These are phyloP conservation scores for Drosophila oshimai DNA, from an alignment of 1,140 invertebrate species.

Conservation along the genomic window DNA sequence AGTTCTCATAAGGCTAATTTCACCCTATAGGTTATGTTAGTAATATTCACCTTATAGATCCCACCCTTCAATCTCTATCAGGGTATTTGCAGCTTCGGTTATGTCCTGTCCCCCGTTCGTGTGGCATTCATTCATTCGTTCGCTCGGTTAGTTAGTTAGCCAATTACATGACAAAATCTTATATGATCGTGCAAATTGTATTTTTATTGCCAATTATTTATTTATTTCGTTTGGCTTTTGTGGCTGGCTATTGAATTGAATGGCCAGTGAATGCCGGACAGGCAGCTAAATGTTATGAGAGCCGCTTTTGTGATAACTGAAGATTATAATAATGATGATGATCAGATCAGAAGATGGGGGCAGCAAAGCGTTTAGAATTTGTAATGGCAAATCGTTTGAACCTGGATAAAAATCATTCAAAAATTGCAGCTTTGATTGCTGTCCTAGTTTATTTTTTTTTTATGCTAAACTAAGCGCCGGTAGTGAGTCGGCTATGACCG, in stretches of 20 bases:
- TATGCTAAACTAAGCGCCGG: background rate
- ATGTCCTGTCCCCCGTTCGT: background rate
- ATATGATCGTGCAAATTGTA: constrained; percentile 80
- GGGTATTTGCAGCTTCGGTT: background rate
- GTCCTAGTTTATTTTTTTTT: background rate
- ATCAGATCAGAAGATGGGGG: background rate
- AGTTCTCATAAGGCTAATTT: too few relatives aligned
- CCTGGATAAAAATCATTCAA: background rate
- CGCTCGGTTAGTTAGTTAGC: constrained; percentile 21
- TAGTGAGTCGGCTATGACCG: background rate
- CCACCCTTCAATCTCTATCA: background rate
- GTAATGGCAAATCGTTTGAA: background rate
- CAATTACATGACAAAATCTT: constrained; percentile 51
- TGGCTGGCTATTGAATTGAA: constrained; percentile 29
- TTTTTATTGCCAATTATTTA: constrained; percentile 81
- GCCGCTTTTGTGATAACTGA: background rate
- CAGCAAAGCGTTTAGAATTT: background rate
- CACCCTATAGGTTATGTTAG: too few relatives aligned
- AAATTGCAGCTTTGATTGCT: background rate
- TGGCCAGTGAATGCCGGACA: constrained; percentile 24
- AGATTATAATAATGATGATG: constrained; percentile 14
- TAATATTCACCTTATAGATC: too few relatives aligned
- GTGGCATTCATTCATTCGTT: constrained; percentile 23
- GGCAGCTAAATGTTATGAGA: constrained; percentile 34
- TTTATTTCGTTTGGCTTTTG: constrained; percentile 71